These are phyloP conservation scores for Lepidocolaptes lacrymiger DNA, from an alignment of 2,797 vertebrate species.

Conservation along the genomic window DNA sequence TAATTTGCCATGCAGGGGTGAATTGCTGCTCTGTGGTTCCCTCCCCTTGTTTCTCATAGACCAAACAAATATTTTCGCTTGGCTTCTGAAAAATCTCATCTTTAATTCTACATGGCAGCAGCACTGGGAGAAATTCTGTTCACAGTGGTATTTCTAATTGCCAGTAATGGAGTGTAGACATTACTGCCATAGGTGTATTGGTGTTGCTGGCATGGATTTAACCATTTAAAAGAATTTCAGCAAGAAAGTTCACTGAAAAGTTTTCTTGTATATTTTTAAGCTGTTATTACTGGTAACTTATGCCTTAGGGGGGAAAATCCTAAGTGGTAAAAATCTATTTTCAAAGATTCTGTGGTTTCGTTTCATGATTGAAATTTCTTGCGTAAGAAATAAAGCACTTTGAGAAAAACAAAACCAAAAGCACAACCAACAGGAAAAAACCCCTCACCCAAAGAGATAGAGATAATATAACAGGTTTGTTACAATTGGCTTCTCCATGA, in stretches of 20 bases:
- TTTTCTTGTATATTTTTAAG: neutral
- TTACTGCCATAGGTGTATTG: neutral
- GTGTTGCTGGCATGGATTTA: neutral
- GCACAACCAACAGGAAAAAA: neutral
- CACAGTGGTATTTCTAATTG: neutral
- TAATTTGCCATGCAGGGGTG: neutral
- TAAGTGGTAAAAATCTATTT: neutral
- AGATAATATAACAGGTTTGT: neutral
- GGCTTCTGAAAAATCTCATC: neutral
- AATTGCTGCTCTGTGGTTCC: neutral
- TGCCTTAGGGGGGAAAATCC: neutral
- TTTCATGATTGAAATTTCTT: neutral
- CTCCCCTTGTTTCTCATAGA: neutral
- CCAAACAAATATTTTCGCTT: neutral
- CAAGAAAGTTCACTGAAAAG: neutral
- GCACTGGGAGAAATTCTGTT: neutral
- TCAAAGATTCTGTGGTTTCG: neutral
- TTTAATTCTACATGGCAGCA: neutral
- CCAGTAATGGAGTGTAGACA: neutral
- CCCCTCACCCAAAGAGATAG: rapidly evolving
- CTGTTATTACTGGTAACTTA: neutral
- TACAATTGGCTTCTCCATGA: neutral
- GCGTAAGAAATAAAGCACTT: neutral
- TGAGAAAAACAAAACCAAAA: neutral
- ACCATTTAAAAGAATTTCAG: neutral